Percentiles rank a stretch among this genome's conserved stretches.
These are phyloP conservation scores for Chorisops tibialis DNA, from an alignment of 2,888 invertebrate species.

Conservation along the genomic window DNA sequence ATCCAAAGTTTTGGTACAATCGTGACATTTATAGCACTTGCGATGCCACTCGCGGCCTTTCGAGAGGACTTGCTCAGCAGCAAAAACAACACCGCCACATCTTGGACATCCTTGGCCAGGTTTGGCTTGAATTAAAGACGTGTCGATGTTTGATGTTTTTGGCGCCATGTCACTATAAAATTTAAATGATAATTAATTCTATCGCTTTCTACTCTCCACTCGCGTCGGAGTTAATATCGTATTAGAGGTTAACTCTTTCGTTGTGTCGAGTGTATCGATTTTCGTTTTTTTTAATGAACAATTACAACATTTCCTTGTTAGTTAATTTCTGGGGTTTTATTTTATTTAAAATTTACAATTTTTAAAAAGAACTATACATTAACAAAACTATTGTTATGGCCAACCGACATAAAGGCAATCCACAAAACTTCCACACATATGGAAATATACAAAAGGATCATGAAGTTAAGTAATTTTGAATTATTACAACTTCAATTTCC, in stretches of 20 bases:
- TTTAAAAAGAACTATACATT: too few relatives aligned
- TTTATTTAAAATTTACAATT: too few relatives aligned
- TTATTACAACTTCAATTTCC: background rate
- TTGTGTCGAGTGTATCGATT: too few relatives aligned
- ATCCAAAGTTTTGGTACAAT: slow-evolving; percentile 91
- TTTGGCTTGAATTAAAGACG: slow-evolving; percentile 73
- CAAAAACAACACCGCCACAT: slow-evolving; percentile 87
- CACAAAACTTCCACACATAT: background rate
- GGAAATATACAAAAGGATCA: background rate
- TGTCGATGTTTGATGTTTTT: slow-evolving; percentile 73
- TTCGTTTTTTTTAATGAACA: background rate
- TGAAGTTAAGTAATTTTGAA: background rate
- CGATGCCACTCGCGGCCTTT: slow-evolving; percentile 90
- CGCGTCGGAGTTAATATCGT: too few relatives aligned
- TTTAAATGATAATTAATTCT: background rate
- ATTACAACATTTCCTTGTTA: background rate
- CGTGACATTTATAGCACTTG: slow-evolving; percentile 88
- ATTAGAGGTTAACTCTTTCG: too few relatives aligned
- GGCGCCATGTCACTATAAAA: slow-evolving; percentile 66
- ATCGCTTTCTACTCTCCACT: too few relatives aligned
- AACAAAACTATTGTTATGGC: too few relatives aligned
- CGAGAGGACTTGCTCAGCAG: slow-evolving; percentile 90
- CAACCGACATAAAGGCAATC: background rate
- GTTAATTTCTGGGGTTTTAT: background rate
- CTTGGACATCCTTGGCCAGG: slow-evolving; percentile 86